These are phyloP conservation scores for Erpornis zantholeuca DNA, from an alignment of 2,113 vertebrate genomes.

Conservation along the genomic window DNA sequence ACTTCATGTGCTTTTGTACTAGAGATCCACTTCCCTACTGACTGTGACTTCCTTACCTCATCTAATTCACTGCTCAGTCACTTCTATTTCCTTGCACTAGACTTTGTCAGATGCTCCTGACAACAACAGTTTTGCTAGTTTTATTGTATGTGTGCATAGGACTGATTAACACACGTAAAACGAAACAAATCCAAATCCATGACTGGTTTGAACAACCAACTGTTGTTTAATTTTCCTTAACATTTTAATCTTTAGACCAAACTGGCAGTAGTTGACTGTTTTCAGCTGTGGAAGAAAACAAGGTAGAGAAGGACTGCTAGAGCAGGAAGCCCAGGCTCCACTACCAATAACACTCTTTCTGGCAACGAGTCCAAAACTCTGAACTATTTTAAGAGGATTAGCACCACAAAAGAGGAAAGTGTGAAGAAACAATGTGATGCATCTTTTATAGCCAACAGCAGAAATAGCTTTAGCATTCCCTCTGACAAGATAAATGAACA, in stretches of 20 bases:
- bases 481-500: slow-evolving; percentile 51
- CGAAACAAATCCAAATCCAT: neutral
- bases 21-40: neutral
- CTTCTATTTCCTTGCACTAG: neutral
- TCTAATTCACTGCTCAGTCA: neutral
- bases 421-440: neutral
- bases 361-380: neutral
- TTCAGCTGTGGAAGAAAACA: neutral
- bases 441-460: slow-evolving; percentile 36
- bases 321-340: neutral
- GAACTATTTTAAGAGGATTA: slow-evolving; percentile 55
- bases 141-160: neutral
- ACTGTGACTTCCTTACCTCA: neutral
- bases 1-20: neutral
- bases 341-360: neutral
- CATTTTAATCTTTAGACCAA: neutral
- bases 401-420: slow-evolving; percentile 3
- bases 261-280: neutral
- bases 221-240: neutral
- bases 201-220: neutral
- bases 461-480: slow-evolving; percentile 39
- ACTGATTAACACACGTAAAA: neutral
- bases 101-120: neutral
- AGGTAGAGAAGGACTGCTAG: neutral
- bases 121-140: neutral